These are phyloP conservation scores for Phyllopteryx taeniolatus DNA, from an alignment of 2,113 vertebrate genomes.

Conservation along the genomic window DNA sequence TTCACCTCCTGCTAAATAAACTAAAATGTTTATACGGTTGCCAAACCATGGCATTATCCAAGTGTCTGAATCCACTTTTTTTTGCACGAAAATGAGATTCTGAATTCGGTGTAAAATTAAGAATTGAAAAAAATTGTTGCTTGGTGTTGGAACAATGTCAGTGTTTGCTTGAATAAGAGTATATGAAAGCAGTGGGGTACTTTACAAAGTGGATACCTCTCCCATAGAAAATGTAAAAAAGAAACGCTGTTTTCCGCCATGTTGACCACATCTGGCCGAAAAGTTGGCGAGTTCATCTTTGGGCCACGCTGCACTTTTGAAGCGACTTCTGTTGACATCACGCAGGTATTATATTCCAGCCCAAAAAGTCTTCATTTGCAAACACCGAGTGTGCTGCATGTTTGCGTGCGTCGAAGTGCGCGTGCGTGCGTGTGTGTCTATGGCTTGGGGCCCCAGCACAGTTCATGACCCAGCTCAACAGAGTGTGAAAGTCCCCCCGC, in stretches of 20 bases:
- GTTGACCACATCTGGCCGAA: background rate
- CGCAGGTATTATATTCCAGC: conserved; percentile 10
- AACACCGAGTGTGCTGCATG: background rate
- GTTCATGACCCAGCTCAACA: conserved; percentile 68
- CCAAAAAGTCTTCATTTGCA: conserved; percentile 27
- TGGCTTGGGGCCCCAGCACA: conserved; percentile 53
- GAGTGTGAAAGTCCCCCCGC: conserved; percentile 70
- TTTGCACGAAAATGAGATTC: too few species aligned
- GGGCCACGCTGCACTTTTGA: background rate
- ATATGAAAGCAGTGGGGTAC: background rate
- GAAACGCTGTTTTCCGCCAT: background rate
- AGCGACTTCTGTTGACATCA: conserved; percentile 19
- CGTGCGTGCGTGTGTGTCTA: conserved; percentile 20
- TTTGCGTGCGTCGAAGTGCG: conserved; percentile 18
- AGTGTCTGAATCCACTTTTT: too few species aligned
- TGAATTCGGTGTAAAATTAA: too few species aligned
- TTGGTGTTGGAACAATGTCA: background rate
- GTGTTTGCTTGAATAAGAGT: conserved; percentile 1
- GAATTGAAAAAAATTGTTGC: background rate
- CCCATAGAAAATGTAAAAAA: background rate
- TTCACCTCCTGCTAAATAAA: too few species aligned
- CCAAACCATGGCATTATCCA: too few species aligned
- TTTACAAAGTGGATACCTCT: background rate
- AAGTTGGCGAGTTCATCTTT: background rate
- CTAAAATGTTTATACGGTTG: too few species aligned